Percentiles rank a stretch among this genome's conserved stretches.
phyloP scores from a whole-genome alignment of 2,113 vertebrate species.

The Ictalurus furcatus region DNA sequence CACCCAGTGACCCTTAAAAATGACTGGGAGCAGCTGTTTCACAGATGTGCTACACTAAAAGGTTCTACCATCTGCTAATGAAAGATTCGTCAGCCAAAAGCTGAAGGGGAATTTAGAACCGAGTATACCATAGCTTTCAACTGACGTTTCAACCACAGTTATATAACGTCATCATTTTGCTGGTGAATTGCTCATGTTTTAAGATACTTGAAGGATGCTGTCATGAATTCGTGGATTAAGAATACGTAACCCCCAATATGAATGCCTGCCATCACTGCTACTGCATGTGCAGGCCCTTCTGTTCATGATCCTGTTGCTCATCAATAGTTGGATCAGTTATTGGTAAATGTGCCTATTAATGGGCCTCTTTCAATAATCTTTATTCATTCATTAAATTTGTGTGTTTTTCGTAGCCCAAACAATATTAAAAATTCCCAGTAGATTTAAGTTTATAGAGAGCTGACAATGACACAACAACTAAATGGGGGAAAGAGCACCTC shows the following conservation, averaged over 20 bases:
- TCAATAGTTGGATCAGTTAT: not conserved
- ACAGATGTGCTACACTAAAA: slow-evolving; percentile 60
- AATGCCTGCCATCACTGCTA: not conserved
- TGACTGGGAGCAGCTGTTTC: slow-evolving; percentile 58
- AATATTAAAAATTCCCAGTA: not conserved
- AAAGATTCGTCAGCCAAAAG: slow-evolving; percentile 30
- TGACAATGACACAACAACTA: not conserved
- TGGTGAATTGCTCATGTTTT: not conserved
- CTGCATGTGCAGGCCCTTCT: not conserved
- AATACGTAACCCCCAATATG: not conserved
- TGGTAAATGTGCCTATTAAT: not conserved
- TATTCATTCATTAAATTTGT: not conserved
- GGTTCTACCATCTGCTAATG: slow-evolving; percentile 31
- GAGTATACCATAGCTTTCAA: not conserved
- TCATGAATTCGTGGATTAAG: slow-evolving; percentile 17
- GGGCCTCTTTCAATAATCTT: not conserved
- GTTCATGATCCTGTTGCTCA: not conserved
- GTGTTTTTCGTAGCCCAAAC: not conserved
- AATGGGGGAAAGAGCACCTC: not conserved
- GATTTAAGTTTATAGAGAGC: not conserved
- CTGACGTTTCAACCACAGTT: not conserved
- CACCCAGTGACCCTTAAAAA: slow-evolving; percentile 62
- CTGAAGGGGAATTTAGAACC: not conserved
- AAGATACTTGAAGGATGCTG: not conserved
- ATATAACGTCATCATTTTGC: not conserved